Evolutionary conservation across 2,888 invertebrate species (phyloP).

Genomic region (Dysmachus trigonus): DNA sequence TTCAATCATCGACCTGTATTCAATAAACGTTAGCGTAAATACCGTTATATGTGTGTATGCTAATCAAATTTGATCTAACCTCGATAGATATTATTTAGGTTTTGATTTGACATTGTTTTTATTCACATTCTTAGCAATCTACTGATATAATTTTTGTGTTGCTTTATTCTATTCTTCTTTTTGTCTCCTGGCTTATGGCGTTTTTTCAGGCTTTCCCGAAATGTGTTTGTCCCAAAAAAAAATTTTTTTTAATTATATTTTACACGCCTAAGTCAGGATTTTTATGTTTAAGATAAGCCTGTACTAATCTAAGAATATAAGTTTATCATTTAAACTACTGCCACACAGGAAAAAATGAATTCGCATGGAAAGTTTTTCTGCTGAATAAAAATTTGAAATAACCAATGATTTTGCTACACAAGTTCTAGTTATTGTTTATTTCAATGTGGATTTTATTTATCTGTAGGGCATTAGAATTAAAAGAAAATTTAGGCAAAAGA

Average conservation of each 20-base stretch:
- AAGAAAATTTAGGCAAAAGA: not conserved
- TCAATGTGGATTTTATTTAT: not conserved
- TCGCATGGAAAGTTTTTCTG: not conserved
- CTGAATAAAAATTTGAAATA: no score
- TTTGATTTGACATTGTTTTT: slow-evolving; percentile 22
- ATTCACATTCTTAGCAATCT: not conserved
- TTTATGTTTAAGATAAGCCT: not conserved
- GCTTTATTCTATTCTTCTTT: slow-evolving; percentile 41
- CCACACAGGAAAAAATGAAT: not conserved
- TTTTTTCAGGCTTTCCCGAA: not conserved
- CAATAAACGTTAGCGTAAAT: not conserved
- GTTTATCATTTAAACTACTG: not conserved
- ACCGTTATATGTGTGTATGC: not conserved
- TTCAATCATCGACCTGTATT: not conserved
- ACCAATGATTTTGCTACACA: not conserved
- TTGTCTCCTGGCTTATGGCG: not conserved
- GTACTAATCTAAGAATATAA: not conserved
- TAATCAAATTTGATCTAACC: not conserved
- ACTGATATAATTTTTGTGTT: slow-evolving; percentile 23
- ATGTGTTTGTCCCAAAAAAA: not conserved
- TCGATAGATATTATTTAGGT: not conserved
- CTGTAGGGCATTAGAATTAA: not conserved
- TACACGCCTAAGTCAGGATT: not conserved
- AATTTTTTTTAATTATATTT: not conserved
- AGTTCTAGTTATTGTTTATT: not conserved